Evolutionary conservation across 2,888 invertebrate genomes (phyloP).

Genomic region (Cactoblastis cactorum): DNA sequence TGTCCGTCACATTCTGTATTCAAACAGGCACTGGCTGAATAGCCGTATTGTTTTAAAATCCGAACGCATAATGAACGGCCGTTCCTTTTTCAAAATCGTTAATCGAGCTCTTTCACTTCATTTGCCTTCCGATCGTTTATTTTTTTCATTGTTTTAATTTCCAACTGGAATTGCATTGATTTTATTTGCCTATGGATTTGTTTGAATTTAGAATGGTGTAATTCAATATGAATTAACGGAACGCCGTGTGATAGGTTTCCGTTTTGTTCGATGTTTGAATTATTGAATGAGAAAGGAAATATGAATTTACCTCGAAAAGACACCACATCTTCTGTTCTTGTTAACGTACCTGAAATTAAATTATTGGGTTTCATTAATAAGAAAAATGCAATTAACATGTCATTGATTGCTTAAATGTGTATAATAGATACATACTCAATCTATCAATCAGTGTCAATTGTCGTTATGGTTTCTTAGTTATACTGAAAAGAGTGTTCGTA

Average conservation of each 20-base stretch:
- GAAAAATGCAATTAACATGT: too few species aligned
- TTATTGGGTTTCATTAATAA: conserved; percentile 15
- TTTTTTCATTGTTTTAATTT: conserved; percentile 36
- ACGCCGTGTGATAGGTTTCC: conserved; percentile 45
- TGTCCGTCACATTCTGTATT: conserved; percentile 71
- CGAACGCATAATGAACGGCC: conserved; percentile 63
- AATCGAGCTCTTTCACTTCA: conserved; percentile 75
- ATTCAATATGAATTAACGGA: conserved; percentile 77
- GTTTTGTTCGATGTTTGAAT: conserved; percentile 12
- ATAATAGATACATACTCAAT: too few species aligned
- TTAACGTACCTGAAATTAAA: conserved; percentile 56
- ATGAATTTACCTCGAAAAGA: conserved; percentile 53
- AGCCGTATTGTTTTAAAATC: conserved; percentile 72
- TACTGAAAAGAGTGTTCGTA: too few species aligned
- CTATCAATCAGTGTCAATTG: too few species aligned
- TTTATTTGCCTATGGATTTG: conserved; percentile 36
- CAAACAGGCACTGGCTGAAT: conserved; percentile 66
- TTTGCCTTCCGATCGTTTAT: conserved; percentile 56
- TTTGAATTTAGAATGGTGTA: conserved; percentile 60
- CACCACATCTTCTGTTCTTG: conserved; percentile 49
- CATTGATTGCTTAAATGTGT: too few species aligned
- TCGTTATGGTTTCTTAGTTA: too few species aligned
- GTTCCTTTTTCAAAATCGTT: conserved; percentile 62
- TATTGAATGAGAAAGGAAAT: conserved; percentile 10
- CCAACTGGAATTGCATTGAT: conserved; percentile 54